Evolutionary conservation across 2,888 invertebrate genomes (phyloP), one percentile per base, ranked within the genome.

Genomic region (Boloria selene): DNA sequence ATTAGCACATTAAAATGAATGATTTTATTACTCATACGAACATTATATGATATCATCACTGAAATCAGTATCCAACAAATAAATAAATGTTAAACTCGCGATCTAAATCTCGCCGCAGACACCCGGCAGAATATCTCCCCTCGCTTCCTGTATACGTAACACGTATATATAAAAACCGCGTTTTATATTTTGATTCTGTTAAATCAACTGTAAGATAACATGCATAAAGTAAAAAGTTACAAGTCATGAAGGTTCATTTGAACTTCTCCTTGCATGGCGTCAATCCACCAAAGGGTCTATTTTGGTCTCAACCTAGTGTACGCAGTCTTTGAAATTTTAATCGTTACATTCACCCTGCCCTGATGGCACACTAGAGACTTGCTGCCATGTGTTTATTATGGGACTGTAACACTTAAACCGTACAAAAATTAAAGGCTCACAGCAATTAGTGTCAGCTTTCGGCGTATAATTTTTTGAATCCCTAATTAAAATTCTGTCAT

Each of bases 261-360:
- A 66, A 67, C 58, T 61, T 64, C 64, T 60, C 51, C 64, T 62
- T 52, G 53, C 75, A 78, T 77, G 81, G 78, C 80, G 79, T 87
- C 86, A 85, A 84, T 85, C 84, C 81, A 80, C 76, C 75, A 82
- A 83, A 84, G 84, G 84, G 83, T 81, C 87, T 89, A 89, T 90
- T 88, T 88, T 81, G 85, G 90, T 86, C 85, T 83, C 82, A 80
- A 69, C 66, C 82, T 80, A 70, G 61, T 61, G 85, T 65, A 69
- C 83, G 85, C 85, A 84, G 82, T 88, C 85, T 89, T 90, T 90
- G 87, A 90, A 91, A 90, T 89, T 91, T 91, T 91, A 90, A 91
- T 90, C 83, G 91, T 87, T 86, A 86, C 91, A 87, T 90, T 90
- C 90, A 90, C 91, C 88, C 88, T 83, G 83, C 76, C 80, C 83